Evolutionary conservation across 2,888 invertebrate species (phyloP), one percentile per base, ranked within the genome.

Genomic region (Pseudoips prasinana): DNA sequence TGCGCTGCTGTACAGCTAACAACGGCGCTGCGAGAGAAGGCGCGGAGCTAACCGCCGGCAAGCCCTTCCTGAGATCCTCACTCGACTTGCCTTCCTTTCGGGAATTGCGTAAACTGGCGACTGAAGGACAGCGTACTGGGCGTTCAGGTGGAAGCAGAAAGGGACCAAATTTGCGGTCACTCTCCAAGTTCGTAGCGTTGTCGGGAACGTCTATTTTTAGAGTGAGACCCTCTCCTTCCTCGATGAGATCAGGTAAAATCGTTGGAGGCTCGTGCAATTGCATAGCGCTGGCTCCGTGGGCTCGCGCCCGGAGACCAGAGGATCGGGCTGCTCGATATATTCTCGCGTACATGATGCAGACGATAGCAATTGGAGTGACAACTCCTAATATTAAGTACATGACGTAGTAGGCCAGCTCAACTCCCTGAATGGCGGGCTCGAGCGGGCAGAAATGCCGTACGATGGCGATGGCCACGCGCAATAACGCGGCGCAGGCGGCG

Each of bases 311-410:
- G 1, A 87, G 60, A 2, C 87, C 94, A 40, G 94, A 95, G 38
- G 92, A 91, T 48, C 92, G 92, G 4, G 95, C 95, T 5, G 95
- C 95, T 7, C 91, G 90, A 72, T 94, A 95, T 44, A 94, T 94
- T 45, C 92, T 90, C 10, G 92, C 88, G 71, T 95, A 95, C 70
- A 94, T 94, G 73, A 93, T 90, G 69, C 93, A 92, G 29, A 95
- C 92, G 9, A 91, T 89, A 43, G 92, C 90, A 0, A 92, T 92
- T 1, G 88, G 84, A 20, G 71, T 64, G 34, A 76, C 50, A 30
- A 78, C 63, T 46, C 83, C 84, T 39, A 78, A 56, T 24, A 78
- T 64, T 61, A 88, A 70, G 72, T 83, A 88, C 55, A 78, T 67
- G 33, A 76, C 54, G 53, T 83, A 76, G 61, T 77, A 87, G 29